phyloP scores from a whole-genome alignment of 2,113 vertebrate genomes.

The Castor canadensis region DNA sequence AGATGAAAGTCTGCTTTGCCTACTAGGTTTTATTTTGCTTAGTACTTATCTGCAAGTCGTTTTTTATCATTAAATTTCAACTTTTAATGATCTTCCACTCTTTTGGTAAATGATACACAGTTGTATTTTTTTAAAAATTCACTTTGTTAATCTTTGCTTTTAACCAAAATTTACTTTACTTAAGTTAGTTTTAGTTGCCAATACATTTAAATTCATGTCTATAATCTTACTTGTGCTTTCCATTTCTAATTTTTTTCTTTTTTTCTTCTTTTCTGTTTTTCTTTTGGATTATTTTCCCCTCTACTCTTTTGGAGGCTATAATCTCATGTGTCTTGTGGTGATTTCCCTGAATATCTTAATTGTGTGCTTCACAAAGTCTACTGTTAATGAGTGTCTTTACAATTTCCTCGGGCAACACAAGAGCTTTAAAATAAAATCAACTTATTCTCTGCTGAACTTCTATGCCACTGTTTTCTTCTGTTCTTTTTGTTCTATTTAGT shows the following conservation, averaged over 20 bases:
- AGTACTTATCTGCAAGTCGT: not conserved
- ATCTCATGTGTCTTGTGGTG: not conserved
- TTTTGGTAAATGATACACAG: not conserved
- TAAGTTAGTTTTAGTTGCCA: not conserved
- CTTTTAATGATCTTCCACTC: not conserved
- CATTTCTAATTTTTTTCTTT: not conserved
- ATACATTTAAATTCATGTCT: not conserved
- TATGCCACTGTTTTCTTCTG: not conserved
- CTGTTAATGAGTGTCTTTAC: not conserved
- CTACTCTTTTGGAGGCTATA: not conserved
- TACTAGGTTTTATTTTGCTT: slow-evolving; percentile 37
- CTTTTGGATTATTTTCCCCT: not conserved
- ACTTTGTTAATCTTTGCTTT: not conserved
- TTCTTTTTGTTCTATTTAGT: not conserved
- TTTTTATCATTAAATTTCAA: not conserved
- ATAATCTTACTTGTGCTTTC: slow-evolving; percentile 21
- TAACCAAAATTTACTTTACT: not conserved
- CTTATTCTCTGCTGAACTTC: not conserved
- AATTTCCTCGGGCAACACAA: not conserved
- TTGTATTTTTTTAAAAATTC: slow-evolving; percentile 19
- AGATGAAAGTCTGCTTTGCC: not conserved
- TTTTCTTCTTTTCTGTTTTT: not conserved
- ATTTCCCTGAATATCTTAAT: slow-evolving; percentile 8
- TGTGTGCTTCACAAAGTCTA: not conserved
- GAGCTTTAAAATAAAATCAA: not conserved